phyloP scores from a whole-genome alignment of 2,888 invertebrate genomes.

The Erebia palarica region DNA sequence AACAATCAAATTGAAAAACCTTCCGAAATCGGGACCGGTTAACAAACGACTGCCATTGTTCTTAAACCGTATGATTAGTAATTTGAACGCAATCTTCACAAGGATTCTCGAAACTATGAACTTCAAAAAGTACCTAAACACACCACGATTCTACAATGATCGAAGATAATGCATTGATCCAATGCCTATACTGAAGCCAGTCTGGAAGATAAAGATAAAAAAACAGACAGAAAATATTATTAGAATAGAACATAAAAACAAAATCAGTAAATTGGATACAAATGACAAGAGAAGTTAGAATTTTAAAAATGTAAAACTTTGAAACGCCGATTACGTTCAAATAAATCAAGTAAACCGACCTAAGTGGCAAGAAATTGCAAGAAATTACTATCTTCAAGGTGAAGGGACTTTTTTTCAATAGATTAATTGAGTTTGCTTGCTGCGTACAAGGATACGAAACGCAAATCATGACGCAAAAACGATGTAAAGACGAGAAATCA shows the following conservation, averaged over 20 bases:
- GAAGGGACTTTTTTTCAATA: slow-evolving; percentile 9
- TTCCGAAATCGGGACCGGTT: background rate
- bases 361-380: slow-evolving; percentile 14
- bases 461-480: slow-evolving; percentile 12
- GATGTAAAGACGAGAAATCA: slow-evolving; percentile 2
- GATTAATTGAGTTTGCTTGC: slow-evolving; percentile 6
- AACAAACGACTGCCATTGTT: background rate
- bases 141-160: no score
- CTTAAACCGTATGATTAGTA: background rate
- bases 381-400: slow-evolving; percentile 13
- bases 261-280: background rate
- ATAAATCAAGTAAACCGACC: background rate
- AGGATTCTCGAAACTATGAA: no score
- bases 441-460: slow-evolving; percentile 14
- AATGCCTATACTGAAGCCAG: no score
- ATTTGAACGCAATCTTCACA: no score
- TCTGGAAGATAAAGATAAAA: background rate
- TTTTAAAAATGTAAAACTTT: background rate
- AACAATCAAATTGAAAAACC: background rate
- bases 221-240: background rate
- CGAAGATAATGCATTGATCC: no score
- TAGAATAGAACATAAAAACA: background rate
- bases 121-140: no score
- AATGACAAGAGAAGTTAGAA: background rate
- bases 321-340: background rate